Conservation (phyloP, 1,140 invertebrate species). For the Drosophila quadrilineata region DNA sequence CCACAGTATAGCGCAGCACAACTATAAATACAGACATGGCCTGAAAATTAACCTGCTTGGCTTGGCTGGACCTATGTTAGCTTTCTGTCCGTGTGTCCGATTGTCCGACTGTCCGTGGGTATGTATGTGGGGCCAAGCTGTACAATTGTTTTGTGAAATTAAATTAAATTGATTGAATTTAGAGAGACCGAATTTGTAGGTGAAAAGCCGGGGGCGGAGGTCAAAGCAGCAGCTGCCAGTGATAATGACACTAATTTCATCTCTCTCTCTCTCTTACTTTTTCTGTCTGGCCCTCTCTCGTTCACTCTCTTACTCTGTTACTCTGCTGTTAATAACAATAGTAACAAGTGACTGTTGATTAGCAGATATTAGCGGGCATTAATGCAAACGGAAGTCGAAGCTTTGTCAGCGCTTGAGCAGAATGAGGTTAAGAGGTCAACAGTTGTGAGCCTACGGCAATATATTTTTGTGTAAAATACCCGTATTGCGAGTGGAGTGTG, state of each 20-base stretch:
- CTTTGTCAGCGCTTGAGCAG: slow-evolving; percentile 3
- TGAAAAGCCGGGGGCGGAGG: neutral
- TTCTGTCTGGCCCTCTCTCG: neutral
- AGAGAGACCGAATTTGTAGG: neutral
- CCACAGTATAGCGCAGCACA: neutral
- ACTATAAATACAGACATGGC: neutral
- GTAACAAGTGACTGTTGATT: neutral
- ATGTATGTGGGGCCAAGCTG: neutral
- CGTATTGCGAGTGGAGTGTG: too few relatives aligned
- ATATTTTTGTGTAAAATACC: too few relatives aligned
- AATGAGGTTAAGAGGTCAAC: slow-evolving; percentile 34
- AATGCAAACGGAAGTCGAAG: slow-evolving; percentile 12
- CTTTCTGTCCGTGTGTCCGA: neutral
- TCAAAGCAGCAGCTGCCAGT: slow-evolving; percentile 4
- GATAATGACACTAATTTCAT: slow-evolving; percentile 24
- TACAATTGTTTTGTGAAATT: slow-evolving; percentile 12
- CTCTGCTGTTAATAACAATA: neutral
- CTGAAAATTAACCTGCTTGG: slow-evolving; percentile 8
- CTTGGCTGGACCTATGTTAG: too few relatives aligned
- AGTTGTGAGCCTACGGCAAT: too few relatives aligned
- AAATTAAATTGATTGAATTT: slow-evolving; percentile 15
- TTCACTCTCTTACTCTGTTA: neutral
- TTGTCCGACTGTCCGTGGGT: neutral
- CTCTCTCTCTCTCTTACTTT: slow-evolving; percentile 2
- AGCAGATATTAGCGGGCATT: slow-evolving; percentile 13